Conservation (phyloP, 2,797 vertebrate genomes). For the Kryptopterus vitreolus region DNA sequence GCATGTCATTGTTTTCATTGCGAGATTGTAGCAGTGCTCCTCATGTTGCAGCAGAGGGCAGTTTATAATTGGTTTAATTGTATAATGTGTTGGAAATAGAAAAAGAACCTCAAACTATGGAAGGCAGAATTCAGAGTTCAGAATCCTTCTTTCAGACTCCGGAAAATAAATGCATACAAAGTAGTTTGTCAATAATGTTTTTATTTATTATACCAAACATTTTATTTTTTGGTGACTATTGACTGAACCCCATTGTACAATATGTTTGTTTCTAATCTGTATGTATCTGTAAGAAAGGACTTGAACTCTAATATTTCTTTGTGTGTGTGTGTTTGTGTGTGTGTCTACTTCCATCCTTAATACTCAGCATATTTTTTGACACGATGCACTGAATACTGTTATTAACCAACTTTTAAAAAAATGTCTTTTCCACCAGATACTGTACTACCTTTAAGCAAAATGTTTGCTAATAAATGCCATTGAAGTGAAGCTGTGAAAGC, state of each 20-base stretch:
- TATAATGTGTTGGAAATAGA: neutral
- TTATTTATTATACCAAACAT: neutral
- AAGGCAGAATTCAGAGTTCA: neutral
- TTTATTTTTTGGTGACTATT: neutral
- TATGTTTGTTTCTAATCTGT: neutral
- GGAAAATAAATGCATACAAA: neutral
- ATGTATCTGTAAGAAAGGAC: neutral
- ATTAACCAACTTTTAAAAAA: no score
- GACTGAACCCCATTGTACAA: neutral
- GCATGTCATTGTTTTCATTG: slow-evolving; percentile 19
- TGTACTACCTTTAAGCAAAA: slow-evolving; percentile 40
- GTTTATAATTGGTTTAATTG: slow-evolving; percentile 13
- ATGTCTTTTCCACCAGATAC: slow-evolving; percentile 40
- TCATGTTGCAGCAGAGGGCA: neutral
- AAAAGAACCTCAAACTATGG: neutral
- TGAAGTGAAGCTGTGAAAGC: slow-evolving; percentile 51
- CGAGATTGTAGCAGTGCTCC: neutral
- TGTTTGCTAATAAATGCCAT: slow-evolving; percentile 55
- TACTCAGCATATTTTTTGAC: neutral
- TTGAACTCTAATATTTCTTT: neutral
- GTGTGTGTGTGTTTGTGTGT: no score
- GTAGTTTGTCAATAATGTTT: neutral
- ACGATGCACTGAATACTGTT: neutral
- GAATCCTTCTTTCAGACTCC: neutral
- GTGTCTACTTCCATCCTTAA: no score